phyloP scores from a whole-genome alignment of 2,888 invertebrate species.

The Lasioglossum oenotherae region DNA sequence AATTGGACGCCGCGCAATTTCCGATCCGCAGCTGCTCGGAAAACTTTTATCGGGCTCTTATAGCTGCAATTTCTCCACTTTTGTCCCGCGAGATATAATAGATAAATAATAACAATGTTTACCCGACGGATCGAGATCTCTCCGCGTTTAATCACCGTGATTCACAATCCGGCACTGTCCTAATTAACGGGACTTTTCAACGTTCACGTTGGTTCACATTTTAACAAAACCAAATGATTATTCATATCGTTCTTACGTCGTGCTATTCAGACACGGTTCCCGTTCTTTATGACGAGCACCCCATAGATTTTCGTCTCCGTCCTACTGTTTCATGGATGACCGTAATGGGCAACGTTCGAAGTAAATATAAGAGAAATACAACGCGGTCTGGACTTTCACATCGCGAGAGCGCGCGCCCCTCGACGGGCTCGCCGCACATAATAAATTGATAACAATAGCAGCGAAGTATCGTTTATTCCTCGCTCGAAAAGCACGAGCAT shows the following conservation, averaged over 20 bases:
- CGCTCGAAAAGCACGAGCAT: not conserved
- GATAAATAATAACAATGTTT: constrained; percentile 1
- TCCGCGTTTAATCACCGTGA: not conserved
- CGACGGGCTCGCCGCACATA: not conserved
- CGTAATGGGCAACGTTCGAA: not conserved
- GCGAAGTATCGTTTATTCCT: not conserved
- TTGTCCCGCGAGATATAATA: not conserved
- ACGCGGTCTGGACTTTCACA: not conserved
- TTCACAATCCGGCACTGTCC: not conserved
- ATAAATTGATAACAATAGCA: not conserved
- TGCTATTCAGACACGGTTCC: not conserved
- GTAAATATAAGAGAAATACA: not conserved
- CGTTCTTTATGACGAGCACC: not conserved
- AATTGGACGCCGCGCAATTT: constrained; percentile 11
- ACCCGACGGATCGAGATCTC: not conserved
- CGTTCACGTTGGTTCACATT: not conserved
- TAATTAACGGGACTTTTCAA: not conserved
- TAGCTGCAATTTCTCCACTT: not conserved
- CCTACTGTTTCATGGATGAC: not conserved
- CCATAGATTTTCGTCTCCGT: not conserved
- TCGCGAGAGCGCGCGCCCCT: not conserved
- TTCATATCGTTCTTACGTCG: not conserved
- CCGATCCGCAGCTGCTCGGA: not conserved
- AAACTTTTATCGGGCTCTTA: not conserved
- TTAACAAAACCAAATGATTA: not conserved